phyloP scores from a whole-genome alignment of 2,797 vertebrate genomes.

The Sarcoramphus papa region DNA sequence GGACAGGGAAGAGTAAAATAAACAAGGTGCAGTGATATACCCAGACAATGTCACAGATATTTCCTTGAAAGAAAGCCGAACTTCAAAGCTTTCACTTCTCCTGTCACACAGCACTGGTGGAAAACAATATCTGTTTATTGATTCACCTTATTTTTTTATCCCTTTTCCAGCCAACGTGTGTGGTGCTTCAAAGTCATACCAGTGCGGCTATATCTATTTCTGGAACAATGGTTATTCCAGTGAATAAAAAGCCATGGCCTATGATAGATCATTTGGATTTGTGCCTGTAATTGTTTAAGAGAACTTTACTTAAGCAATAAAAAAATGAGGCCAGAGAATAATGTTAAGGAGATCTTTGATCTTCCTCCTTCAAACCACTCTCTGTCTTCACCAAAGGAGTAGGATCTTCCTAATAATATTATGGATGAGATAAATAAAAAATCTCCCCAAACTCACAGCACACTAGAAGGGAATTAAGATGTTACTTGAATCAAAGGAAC shows the following conservation, averaged over 20 bases:
- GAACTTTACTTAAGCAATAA: slow-evolving; percentile 6
- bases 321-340: slow-evolving; percentile 39
- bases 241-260: not conserved
- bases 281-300: slow-evolving; percentile 24
- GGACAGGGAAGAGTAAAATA: not conserved
- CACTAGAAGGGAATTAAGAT: not conserved
- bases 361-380: not conserved
- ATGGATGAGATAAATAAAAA: not conserved
- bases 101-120: not conserved
- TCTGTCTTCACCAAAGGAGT: not conserved
- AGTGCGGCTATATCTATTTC: slow-evolving; percentile 1
- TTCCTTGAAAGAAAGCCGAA: slow-evolving; percentile 2
- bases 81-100: slow-evolving; percentile 36
- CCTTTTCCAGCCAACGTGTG: not conserved
- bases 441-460: not conserved
- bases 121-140: slow-evolving; percentile 40
- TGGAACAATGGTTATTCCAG: slow-evolving; percentile 4
- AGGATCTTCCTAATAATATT: not conserved
- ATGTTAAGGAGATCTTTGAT: slow-evolving; percentile 33
- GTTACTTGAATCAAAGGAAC: not conserved
- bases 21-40: not conserved
- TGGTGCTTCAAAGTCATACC: slow-evolving; percentile 16
- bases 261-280: not conserved
- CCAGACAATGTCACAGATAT: not conserved
- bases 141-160: slow-evolving; percentile 25